These are phyloP conservation scores for Barbus barbus DNA, from an alignment of 2,113 vertebrate genomes.

Conservation along the genomic window DNA sequence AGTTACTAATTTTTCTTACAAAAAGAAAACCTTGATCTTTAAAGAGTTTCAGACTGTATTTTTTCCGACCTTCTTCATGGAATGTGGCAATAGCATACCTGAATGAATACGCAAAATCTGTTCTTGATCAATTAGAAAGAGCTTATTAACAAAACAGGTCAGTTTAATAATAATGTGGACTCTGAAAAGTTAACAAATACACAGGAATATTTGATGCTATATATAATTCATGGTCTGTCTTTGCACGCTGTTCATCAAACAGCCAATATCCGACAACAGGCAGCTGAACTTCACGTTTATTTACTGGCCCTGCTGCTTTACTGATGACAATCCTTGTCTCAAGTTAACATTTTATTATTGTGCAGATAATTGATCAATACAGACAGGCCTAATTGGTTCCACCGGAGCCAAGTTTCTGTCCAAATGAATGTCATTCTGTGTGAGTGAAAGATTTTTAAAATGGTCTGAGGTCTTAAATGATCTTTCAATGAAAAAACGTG, in stretches of 20 bases:
- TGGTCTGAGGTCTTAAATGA: background rate
- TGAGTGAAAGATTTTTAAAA: conserved; percentile 21
- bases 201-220: background rate
- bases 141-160: conserved; percentile 3
- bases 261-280: background rate
- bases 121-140: background rate
- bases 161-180: too few species aligned
- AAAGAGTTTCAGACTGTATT: background rate
- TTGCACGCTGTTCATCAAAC: conserved; percentile 20
- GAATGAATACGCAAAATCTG: background rate
- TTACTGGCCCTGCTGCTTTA: conserved; percentile 17
- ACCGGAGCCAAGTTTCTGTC: conserved; percentile 35
- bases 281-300: conserved; percentile 30
- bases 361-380: conserved; percentile 39
- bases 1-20: too few species aligned
- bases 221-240: background rate
- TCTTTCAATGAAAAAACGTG: conserved; percentile 11
- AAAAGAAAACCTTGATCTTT: background rate
- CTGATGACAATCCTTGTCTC: conserved; percentile 14
- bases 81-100: background rate
- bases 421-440: conserved; percentile 28
- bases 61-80: background rate
- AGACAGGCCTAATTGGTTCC: conserved; percentile 50
- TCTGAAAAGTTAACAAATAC: background rate
- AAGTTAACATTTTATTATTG: conserved; percentile 43